Conservation (phyloP, 2,113 vertebrate species). For the Gopherus evgoodei region DNA sequence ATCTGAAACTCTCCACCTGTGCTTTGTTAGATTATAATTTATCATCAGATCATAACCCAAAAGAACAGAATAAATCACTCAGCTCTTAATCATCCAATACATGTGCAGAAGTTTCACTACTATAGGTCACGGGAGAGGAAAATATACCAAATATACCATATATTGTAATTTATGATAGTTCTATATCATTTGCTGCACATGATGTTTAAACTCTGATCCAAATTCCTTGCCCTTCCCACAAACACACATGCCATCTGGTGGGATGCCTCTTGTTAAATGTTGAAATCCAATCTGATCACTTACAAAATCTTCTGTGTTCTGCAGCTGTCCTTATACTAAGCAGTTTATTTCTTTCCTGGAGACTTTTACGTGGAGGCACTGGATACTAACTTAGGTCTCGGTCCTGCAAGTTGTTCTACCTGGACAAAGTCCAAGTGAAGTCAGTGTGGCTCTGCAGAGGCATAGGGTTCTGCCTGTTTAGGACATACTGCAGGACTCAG, state of each 20-base stretch:
- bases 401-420: not conserved
- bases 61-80: not conserved
- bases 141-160: not conserved
- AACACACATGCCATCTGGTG: accelerated
- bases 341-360: accelerated
- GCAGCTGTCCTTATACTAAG: accelerated
- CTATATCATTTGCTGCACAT: not conserved
- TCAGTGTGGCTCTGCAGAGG: not conserved
- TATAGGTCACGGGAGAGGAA: not conserved
- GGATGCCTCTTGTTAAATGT: not conserved
- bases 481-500: not conserved
- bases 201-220: accelerated
- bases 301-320: accelerated
- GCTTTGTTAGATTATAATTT: not conserved
- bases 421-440: not conserved
- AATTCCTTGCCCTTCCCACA: not conserved
- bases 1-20: not conserved
- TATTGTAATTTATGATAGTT: not conserved
- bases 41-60: not conserved
- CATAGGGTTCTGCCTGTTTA: not conserved
- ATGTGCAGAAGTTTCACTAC: not conserved
- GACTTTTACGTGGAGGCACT: accelerated
- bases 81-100: not conserved
- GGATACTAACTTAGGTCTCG: not conserved
- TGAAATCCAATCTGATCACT: not conserved